These are phyloP conservation scores for Polyergus mexicanus DNA, from an alignment of 1,140 invertebrate genomes.

Conservation along the genomic window DNA sequence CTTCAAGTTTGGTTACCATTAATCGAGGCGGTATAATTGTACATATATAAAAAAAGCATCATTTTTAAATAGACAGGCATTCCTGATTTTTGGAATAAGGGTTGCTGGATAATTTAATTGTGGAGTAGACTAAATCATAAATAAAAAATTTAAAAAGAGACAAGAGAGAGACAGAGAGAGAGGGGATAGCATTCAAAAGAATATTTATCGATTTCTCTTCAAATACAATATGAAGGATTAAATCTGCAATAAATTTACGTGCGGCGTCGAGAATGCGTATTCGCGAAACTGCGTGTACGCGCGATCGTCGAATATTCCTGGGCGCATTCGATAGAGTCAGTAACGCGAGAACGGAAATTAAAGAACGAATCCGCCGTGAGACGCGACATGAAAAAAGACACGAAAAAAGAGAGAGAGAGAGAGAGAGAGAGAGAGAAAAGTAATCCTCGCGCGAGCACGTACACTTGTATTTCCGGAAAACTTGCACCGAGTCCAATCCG, in stretches of 20 bases:
- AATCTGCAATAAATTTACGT: conserved; percentile 16
- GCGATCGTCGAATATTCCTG: conserved; percentile 33
- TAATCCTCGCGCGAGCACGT: conserved; percentile 54
- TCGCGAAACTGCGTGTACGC: conserved; percentile 39
- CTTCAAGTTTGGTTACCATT: conserved; percentile 15
- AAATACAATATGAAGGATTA: conserved; percentile 9
- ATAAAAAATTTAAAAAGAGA: neutral
- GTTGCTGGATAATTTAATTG: neutral
- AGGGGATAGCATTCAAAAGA: neutral
- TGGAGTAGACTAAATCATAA: neutral
- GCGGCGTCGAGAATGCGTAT: conserved; percentile 19
- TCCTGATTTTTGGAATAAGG: neutral
- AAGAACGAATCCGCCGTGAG: conserved; percentile 60
- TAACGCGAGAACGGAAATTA: conserved; percentile 59
- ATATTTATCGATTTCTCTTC: neutral
- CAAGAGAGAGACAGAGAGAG: too few species aligned
- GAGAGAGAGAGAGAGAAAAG: conserved; percentile 1
- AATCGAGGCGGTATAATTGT: conserved; percentile 19
- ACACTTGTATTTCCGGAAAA: conserved; percentile 62
- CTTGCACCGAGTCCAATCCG: conserved; percentile 56
- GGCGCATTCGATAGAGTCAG: conserved; percentile 33
- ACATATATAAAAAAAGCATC: neutral
- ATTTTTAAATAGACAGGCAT: neutral
- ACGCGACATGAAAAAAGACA: conserved; percentile 12
- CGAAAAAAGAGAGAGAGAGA: too few species aligned